Base-by-base conservation (phyloP, 2,888 invertebrate species). In the Zaprionus lineosus region DNA sequence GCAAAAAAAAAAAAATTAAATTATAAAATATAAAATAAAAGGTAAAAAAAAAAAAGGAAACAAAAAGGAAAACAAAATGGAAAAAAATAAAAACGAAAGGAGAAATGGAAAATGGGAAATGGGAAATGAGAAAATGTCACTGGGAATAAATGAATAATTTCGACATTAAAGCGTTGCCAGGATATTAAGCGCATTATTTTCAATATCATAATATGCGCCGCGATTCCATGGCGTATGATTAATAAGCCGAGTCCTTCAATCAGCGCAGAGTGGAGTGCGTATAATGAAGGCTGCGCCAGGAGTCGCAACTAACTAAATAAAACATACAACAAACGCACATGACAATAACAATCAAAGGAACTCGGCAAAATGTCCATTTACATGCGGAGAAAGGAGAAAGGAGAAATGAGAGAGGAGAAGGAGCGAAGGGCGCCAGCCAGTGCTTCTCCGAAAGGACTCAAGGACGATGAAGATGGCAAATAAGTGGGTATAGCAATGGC, bases 331-430 rank as follows among this genome's bases (percentile, higher is more conserved):
- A 47, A 61, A 58, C 57, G 46, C 57, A 29, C 37, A 59, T 40
- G 58, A 66, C 58, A 69, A 84, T 70, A 73, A 83, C 76, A 69
- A 65, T 66, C 59, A 67, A 71, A 48, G 41, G 59, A 58, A 76
- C 55, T 51, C 39, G 37, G 51, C 40, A 40, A 65, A 66, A 67
- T 73, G 66, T 69, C 64, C 73, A 76, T 83, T 83, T 79, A 66
- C 65, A 83, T 78, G 67, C 60, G 16, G 12, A 33, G 31, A 47
- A 39, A 12, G 39, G 46, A 44, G 58, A 29, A 41, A 36, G 21
- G 29, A 44, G 7, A 9, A 24, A 26, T 39, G 12, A n/a, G 14
- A 24, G 29, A 4, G 24, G 11, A 16, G 14, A 14, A 6, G 14
- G 3, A 6, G 3, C 9, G 8, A 16, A 14, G 12, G 6, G 19